Evolutionary conservation across 2,888 invertebrate species (phyloP), one percentile per base, ranked within the genome.

Genomic region (Petrolisthes manimaculis): DNA sequence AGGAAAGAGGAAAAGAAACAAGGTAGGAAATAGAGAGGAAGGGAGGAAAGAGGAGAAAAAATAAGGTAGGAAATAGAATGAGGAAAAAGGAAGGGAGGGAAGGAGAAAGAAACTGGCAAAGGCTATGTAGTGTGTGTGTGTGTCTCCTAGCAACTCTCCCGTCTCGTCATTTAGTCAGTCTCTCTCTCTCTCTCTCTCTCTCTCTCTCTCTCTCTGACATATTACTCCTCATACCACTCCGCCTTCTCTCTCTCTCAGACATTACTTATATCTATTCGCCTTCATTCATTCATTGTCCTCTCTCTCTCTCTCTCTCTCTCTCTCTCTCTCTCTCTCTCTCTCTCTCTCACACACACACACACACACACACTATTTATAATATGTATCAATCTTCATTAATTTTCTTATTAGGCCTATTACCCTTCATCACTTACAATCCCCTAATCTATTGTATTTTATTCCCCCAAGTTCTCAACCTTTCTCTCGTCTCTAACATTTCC

Each of bases 291-390:
- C 37, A 37, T 37, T n/a, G n/a, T 37, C 37, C 0, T 37, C 37
- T 37, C 37, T 37, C 77, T 77, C 0, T 77, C n/a, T 77, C 77
- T 77, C 77, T n/a, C 21, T 77, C 21, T n/a, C 21, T n/a, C 21
- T n/a, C 21, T n/a, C 21, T 77, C 77, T 77, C 21, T 77, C 77
- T 77, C 77, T n/a, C 21, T n/a, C 21, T 77, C 77, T 77, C 18
- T 55, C 56, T 54, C 81, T 56, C 56, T 9, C 4, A 21, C n/a
- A 56, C 56, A 12, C 37, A 37, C 37, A n/a, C 4, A 21, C n/a
- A 56, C 4, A 21, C n/a, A 56, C 56, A 12, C 37, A 37, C 37
- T 37, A 37, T 2, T 37, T 2, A 0, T 37, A 37, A 37, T 37
- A 37, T 37, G 37, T 24, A 0, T 9, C 21, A 4, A n/a, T 24